Base-by-base conservation (phyloP, 2,797 vertebrate genomes). In the Tapera naevia region DNA sequence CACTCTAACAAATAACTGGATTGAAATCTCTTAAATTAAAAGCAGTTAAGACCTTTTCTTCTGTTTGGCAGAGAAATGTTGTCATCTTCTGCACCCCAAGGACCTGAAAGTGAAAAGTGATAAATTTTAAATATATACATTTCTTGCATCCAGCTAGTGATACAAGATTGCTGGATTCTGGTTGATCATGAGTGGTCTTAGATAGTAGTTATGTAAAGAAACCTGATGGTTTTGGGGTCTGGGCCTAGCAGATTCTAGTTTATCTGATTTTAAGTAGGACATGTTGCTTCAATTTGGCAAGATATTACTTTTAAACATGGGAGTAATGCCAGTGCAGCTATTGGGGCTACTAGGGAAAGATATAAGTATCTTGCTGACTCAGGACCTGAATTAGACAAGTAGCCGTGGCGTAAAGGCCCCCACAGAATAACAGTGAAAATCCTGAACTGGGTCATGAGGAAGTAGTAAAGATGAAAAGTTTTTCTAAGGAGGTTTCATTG, bases 11-110 rank as follows among this genome's bases (percentile, higher is more conserved):
- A 97, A 96, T 88, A 97, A 96, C 92, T 88, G 89, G 67, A 88
- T 87, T 92, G 94, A 97, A 97, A 97, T 95, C 64, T 89, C 91
- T 95, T 96, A 96, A 93, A 96, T 97, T 96, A 97, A 98, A 97
- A 97, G 92, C 96, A 97, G 95, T 96, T 94, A 94, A 89, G 86
- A 92, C 37, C 45, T 89, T 84, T 91, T 58, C 60, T 97, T 91
- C 74, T 67, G 97, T 95, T 51, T 75, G 84, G 74, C 88, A 92
- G 83, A 74, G 70, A 96, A 93, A 64, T 92, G 93, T 95, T 94
- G 56, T 96, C 93, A 93, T 89, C 83, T 64, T 91, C 71, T 89
- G 53, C 91, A 86, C 72, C 75, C 70, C 51, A 80, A 94, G 93
- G 90, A 95, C 56, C 80, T 80, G 88, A 95, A 96, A 96, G 88